Base-by-base conservation (phyloP, 2,113 vertebrate genomes). In the Cisticola juncidis region DNA sequence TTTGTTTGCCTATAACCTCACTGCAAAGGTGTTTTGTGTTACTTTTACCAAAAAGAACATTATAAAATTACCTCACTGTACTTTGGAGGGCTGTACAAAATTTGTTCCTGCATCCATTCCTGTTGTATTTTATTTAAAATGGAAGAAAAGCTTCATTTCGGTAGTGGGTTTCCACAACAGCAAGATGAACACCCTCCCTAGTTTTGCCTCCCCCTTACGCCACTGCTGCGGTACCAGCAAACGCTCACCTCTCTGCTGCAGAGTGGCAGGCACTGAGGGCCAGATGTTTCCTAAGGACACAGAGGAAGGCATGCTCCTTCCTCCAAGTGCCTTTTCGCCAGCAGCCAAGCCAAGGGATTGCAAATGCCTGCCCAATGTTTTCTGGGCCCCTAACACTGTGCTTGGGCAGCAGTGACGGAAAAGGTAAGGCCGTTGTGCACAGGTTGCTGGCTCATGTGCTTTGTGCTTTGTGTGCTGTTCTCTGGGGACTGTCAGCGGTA, bases 401-500 rank as follows among this genome's bases (percentile, higher is more conserved):
- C 76, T 89, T 2, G 12, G 78, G 94, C 91, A 91, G 95, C 90
- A 83, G 65, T 6, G 68, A 77, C 72, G 38, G 83, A 97, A 80
- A 74, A 97, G 97, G 97, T 97, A 95, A 96, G 96, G 95, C 66
- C 0, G 0, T 91, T 83, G 90, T 91, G 53, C 74, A 84, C 77
- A 94, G 93, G 84, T 5, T 50, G 54, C 40, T 22, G 57, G 44
- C 45, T 33, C 36, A 2, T 3, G 11, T 65, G 23, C 26, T 70
- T 81, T 24, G 42, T 50, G 66, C 24, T 87, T 85, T 91, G 22
- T 33, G 35, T 36, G 47, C 44, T 47, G 22, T 70, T 72, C 65
- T 61, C 64, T 64, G 54, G 28, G n/a, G 72, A 35, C 56, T 36
- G 33, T 45, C 42, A 88, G 53, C 0, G 1, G 9, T 95, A 79